A percentile compares a stretch with the other conserved stretches of the same genome.
phyloP scores from a whole-genome alignment of 2,797 vertebrate genomes.

The Arctocebus calabarensis region DNA sequence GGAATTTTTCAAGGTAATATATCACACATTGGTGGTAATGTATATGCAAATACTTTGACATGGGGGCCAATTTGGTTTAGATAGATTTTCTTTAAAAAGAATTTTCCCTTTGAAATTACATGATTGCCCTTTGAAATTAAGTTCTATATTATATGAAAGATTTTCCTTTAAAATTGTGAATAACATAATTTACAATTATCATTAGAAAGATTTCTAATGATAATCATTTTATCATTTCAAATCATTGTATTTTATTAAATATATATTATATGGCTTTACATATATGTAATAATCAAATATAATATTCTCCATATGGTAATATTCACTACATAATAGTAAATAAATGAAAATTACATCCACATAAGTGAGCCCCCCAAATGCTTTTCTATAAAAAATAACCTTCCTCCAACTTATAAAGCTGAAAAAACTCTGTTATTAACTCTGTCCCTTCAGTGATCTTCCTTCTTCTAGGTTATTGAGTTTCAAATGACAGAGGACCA shows the following conservation, averaged over 20 bases:
- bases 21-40: not conserved
- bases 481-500: constrained; percentile 20
- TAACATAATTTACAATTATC: not conserved
- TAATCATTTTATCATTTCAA: no score
- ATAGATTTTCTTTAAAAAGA: not conserved
- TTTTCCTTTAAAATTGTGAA: not conserved
- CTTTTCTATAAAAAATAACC: constrained; percentile 8
- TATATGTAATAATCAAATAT: not conserved
- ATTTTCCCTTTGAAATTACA: not conserved
- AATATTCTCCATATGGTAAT: not conserved
- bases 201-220: no score
- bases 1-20: not conserved
- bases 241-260: not conserved
- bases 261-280: not conserved
- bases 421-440: not conserved
- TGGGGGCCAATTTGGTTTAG: not conserved
- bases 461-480: not conserved
- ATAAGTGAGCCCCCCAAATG: not conserved
- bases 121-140: constrained; percentile 17
- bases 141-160: not conserved
- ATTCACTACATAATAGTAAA: not conserved
- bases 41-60: not conserved
- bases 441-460: not conserved
- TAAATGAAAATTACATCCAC: not conserved
- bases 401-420: not conserved